A percentile compares a stretch with the other conserved stretches of the same genome.
Evolutionary conservation across 1,140 invertebrate genomes (phyloP).

Genomic region (Anoplolepis gracilipes): DNA sequence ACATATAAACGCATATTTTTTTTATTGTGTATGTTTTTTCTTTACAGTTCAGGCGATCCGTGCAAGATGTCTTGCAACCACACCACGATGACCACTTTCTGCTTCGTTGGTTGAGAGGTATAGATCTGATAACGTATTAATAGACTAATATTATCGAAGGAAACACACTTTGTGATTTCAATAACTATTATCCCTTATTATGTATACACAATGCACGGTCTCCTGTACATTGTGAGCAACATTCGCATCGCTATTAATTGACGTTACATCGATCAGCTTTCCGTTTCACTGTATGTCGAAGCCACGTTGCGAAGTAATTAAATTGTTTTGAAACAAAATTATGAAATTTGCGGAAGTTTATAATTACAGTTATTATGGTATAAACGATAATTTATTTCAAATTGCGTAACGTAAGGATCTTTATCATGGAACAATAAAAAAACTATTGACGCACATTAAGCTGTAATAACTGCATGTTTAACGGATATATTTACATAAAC

Average conservation of each 20-base stretch:
- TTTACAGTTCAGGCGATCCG: conserved; percentile 90
- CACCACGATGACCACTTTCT: conserved; percentile 93
- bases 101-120: conserved; percentile 78
- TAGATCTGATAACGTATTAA: conserved; percentile 42
- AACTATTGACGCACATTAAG: background rate
- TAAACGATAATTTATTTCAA: background rate
- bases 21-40: background rate
- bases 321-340: conserved; percentile 31
- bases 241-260: background rate
- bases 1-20: no score
- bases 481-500: no score
- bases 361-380: conserved; percentile 15
- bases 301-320: background rate
- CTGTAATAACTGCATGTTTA: background rate
- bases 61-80: conserved; percentile 89
- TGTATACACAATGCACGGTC: background rate
- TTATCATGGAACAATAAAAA: background rate
- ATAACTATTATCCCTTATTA: background rate
- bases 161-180: background rate
- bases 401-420: background rate
- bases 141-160: background rate
- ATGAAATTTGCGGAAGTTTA: background rate
- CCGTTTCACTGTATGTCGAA: background rate
- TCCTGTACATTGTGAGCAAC: background rate
- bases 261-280: background rate